phyloP scores from a whole-genome alignment of 2,888 invertebrate genomes.

The Rhabditoides inermis region DNA sequence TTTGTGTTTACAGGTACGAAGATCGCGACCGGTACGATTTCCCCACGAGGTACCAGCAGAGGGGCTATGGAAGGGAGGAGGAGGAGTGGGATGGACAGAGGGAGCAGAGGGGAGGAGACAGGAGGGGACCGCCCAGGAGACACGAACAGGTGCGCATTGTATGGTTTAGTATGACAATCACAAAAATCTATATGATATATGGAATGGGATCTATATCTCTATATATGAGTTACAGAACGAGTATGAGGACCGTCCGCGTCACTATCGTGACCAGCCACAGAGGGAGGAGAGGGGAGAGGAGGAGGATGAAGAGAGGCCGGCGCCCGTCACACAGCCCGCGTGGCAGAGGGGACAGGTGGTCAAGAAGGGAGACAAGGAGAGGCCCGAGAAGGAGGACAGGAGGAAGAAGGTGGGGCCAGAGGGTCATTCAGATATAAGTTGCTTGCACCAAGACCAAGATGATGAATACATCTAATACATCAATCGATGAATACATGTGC shows the following conservation, averaged over 20 bases:
- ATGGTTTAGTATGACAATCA: background rate
- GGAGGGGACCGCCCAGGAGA: background rate
- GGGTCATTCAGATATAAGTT: background rate
- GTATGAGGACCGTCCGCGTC: conserved; percentile 5
- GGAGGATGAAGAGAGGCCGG: too few relatives aligned
- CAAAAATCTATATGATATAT: background rate
- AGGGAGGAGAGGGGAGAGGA: conserved; percentile 5
- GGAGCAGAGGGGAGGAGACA: background rate
- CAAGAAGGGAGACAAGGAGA: too few relatives aligned
- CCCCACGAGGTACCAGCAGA: background rate
- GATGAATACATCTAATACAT: too few relatives aligned
- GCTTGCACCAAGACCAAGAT: too few relatives aligned
- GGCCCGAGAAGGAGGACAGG: conserved; percentile 2
- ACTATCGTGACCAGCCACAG: conserved; percentile 26
- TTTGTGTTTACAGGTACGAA: too few relatives aligned
- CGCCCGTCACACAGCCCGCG: too few relatives aligned
- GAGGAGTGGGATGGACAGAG: conserved; percentile 1
- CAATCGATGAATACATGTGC: too few relatives aligned
- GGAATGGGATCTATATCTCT: background rate
- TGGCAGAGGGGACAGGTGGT: too few relatives aligned
- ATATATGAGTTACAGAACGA: background rate
- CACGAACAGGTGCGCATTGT: background rate
- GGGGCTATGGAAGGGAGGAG: background rate
- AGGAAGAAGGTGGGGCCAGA: too few relatives aligned
- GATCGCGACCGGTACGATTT: too few relatives aligned